Conservation (phyloP, 2,888 invertebrate genomes). For the Lepetodrilus schrolli region DNA sequence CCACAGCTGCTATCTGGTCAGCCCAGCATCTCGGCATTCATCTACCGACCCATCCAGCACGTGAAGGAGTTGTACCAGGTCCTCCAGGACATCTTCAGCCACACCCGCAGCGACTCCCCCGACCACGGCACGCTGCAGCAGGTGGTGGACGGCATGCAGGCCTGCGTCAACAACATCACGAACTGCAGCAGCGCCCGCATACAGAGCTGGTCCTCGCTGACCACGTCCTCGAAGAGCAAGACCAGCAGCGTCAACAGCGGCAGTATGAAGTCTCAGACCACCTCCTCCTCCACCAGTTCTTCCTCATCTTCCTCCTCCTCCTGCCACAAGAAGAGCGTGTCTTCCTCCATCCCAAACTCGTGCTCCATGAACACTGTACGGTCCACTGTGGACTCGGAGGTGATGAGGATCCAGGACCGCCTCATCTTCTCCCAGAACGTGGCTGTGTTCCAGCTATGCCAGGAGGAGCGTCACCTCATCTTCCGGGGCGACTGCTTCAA, state of each 20-base stretch:
- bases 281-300: conserved; percentile 16
- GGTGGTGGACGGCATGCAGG: conserved; percentile 59
- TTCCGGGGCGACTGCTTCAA: conserved; percentile 67
- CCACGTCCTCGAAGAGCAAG: conserved; percentile 47
- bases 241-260: conserved; percentile 28
- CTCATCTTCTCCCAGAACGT: conserved; percentile 67
- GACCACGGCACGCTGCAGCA: conserved; percentile 64
- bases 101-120: conserved; percentile 52
- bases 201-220: conserved; percentile 58
- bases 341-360: conserved; percentile 41
- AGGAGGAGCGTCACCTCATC: conserved; percentile 69
- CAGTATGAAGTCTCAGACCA: conserved; percentile 28
- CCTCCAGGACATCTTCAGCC: conserved; percentile 60
- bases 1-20: conserved; percentile 51
- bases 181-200: conserved; percentile 64
- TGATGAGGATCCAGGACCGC: conserved; percentile 67
- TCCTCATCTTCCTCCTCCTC: conserved; percentile 34
- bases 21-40: conserved; percentile 63
- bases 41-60: conserved; percentile 64
- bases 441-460: conserved; percentile 66
- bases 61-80: conserved; percentile 63
- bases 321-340: conserved; percentile 43
- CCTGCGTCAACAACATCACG: conserved; percentile 60
- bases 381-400: conserved; percentile 64
- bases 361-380: conserved; percentile 48